Percentiles rank a stretch among this genome's conserved stretches.
These are phyloP conservation scores for Merops nubicus DNA, from an alignment of 2,113 vertebrate genomes.

Conservation along the genomic window DNA sequence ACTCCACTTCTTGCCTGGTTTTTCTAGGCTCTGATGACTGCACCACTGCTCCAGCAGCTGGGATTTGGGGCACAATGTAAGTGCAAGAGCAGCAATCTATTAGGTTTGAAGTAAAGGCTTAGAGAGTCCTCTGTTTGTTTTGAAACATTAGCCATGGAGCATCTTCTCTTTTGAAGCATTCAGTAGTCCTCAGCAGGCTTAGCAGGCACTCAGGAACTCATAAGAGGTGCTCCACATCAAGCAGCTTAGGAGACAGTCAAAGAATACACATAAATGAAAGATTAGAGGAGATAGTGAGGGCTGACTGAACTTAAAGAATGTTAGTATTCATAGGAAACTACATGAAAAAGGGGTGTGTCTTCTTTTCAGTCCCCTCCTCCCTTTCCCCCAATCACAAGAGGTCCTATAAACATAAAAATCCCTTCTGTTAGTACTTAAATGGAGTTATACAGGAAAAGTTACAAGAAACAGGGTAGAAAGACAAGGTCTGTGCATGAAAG, in stretches of 20 bases:
- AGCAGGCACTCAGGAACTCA: rapidly evolving
- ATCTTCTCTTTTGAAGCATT: neutral
- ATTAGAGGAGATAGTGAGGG: neutral
- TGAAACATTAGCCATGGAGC: no score
- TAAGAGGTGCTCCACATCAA: neutral
- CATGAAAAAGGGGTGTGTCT: neutral
- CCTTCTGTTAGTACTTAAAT: neutral
- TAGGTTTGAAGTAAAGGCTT: neutral
- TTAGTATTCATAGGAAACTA: neutral
- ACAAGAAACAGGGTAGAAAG: neutral
- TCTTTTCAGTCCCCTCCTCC: neutral
- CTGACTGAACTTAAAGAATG: neutral
- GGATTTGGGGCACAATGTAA: neutral
- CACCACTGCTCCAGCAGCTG: neutral
- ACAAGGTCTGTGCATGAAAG: neutral
- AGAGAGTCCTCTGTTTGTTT: neutral
- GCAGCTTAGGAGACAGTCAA: neutral
- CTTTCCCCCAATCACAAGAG: neutral
- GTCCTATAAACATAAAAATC: neutral
- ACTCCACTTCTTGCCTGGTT: neutral
- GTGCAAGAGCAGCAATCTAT: neutral
- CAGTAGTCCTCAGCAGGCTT: neutral
- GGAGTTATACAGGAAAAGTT: neutral
- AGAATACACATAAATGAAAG: neutral
- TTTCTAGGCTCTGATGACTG: neutral